A percentile compares a stretch with the other conserved stretches of the same genome.
phyloP scores from a whole-genome alignment of 2,113 vertebrate species.

The Heterotis niloticus region DNA sequence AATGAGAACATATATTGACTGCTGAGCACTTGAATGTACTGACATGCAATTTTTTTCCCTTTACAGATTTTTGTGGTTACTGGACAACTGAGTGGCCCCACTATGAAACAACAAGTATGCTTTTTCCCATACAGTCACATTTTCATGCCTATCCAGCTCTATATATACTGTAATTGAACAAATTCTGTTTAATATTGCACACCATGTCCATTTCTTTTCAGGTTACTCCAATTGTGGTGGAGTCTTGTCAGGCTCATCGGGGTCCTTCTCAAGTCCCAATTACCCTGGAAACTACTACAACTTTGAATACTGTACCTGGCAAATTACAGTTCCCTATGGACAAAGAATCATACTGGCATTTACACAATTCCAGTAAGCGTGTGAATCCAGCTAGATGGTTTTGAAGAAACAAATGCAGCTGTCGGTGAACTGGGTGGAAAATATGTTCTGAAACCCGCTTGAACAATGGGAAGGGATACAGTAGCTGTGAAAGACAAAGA shows the following conservation, averaged over 20 bases:
- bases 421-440: no score
- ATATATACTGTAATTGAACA: neutral
- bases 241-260: neutral
- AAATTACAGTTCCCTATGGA: neutral
- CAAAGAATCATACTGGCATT: slow-evolving; percentile 13
- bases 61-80: neutral
- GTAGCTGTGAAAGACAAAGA: no score
- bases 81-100: neutral
- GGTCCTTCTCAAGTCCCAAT: neutral
- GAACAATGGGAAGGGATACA: no score
- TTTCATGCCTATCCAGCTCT: neutral
- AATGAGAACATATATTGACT: no score
- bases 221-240: neutral
- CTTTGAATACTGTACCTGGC: neutral
- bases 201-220: neutral
- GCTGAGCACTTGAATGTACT: no score
- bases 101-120: slow-evolving; percentile 42
- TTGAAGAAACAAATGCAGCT: no score
- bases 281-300: slow-evolving; percentile 2
- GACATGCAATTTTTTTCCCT: neutral
- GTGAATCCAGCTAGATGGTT: neutral
- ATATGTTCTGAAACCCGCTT: no score
- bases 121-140: neutral
- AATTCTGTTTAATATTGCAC: neutral
- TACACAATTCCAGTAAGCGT: neutral